phyloP scores from a whole-genome alignment of 2,888 invertebrate genomes.

The Aphidoletes aphidimyza region DNA sequence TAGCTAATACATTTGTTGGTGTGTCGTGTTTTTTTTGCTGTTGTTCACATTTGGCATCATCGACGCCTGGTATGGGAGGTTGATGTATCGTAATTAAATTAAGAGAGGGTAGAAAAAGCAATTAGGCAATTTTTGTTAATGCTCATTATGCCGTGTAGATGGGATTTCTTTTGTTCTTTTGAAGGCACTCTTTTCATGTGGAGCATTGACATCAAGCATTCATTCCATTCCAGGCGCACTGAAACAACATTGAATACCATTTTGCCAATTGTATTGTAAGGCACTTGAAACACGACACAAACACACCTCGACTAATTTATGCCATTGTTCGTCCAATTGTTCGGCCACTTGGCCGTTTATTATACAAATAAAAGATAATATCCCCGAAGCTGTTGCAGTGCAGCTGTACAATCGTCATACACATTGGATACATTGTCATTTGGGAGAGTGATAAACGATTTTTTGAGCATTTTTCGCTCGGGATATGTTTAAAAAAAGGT shows the following conservation, averaged over 20 bases:
- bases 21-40: neutral
- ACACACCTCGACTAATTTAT: conserved; percentile 16
- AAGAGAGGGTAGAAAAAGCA: conserved; percentile 54
- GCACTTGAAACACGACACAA: neutral
- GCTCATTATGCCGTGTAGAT: conserved; percentile 22
- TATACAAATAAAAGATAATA: neutral
- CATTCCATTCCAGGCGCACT: neutral
- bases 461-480: too few species aligned
- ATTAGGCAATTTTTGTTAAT: conserved; percentile 54
- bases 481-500: too few species aligned
- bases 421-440: too few species aligned
- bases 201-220: neutral
- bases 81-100: conserved; percentile 56
- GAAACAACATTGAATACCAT: neutral
- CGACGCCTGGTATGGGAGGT: neutral
- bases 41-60: neutral
- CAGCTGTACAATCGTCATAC: neutral
- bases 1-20: conserved; percentile 44
- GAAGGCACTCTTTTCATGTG: neutral
- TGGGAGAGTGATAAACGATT: too few species aligned
- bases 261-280: neutral
- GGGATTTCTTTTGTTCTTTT: conserved; percentile 21
- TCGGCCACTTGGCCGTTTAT: neutral
- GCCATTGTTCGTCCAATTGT: neutral
- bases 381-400: neutral